Percentiles rank a stretch among this genome's conserved stretches.
Conservation (phyloP, 1,140 invertebrate genomes). For the Temnothorax nylanderi region DNA sequence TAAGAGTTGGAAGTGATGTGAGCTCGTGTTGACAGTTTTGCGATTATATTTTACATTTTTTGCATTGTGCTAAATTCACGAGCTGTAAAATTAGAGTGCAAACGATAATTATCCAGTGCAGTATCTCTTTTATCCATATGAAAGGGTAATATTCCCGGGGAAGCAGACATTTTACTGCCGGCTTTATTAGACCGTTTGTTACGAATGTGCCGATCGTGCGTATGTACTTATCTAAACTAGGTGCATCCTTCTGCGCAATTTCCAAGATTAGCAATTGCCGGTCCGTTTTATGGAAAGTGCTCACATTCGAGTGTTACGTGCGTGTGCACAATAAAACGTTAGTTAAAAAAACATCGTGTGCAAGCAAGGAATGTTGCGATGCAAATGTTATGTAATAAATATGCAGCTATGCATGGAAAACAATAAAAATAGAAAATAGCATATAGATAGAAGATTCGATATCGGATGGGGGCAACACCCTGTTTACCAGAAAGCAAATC, state of each 20-base stretch:
- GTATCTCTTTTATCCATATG: background rate
- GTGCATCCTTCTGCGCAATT: slow-evolving; percentile 49
- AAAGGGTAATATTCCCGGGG: background rate
- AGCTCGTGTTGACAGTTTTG: background rate
- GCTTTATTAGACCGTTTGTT: slow-evolving; percentile 33
- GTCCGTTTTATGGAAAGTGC: slow-evolving; percentile 44
- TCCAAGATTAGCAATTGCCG: slow-evolving; percentile 56
- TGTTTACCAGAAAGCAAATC: background rate
- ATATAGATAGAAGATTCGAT: slow-evolving; percentile 6
- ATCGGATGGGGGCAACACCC: background rate
- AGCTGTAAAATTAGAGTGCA: background rate
- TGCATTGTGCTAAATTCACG: background rate
- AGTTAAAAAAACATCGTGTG: background rate
- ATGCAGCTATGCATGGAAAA: background rate
- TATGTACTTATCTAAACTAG: slow-evolving; percentile 50
- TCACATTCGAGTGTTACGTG: background rate
- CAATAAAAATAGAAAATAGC: slow-evolving; percentile 10
- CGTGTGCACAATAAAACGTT: background rate
- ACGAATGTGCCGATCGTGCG: slow-evolving; percentile 14
- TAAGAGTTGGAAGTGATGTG: background rate
- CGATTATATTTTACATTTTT: background rate
- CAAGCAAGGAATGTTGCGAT: background rate
- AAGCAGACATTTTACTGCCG: background rate
- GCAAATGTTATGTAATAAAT: slow-evolving; percentile 42
- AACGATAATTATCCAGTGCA: slow-evolving; percentile 4